phyloP scores from a whole-genome alignment of 2,888 invertebrate species.

The Thecophora atra region DNA sequence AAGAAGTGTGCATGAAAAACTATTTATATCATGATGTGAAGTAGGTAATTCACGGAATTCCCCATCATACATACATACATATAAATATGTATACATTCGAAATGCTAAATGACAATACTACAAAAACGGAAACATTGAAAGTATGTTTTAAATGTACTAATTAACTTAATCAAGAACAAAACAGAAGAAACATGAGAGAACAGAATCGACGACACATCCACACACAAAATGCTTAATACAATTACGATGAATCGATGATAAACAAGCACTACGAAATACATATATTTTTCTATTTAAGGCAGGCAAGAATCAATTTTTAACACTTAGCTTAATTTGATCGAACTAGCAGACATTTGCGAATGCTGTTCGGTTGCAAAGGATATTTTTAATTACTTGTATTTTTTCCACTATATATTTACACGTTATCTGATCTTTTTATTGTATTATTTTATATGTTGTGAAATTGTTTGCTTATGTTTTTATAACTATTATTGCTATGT shows the following conservation, averaged over 20 bases:
- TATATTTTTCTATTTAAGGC: conserved; percentile 44
- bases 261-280: background rate
- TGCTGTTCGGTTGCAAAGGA: conserved; percentile 34
- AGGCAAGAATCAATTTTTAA: conserved; percentile 36
- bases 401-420: conserved; percentile 40
- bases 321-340: conserved; percentile 20
- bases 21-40: background rate
- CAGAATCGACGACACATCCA: background rate
- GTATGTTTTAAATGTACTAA: conserved; percentile 39
- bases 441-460: conserved; percentile 37
- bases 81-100: conserved; percentile 52
- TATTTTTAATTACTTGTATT: conserved; percentile 44
- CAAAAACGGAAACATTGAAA: conserved; percentile 6
- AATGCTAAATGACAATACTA: conserved; percentile 59
- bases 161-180: conserved; percentile 40
- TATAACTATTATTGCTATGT: conserved; percentile 1
- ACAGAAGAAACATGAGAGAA: background rate
- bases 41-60: background rate
- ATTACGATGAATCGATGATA: conserved; percentile 34
- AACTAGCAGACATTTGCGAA: conserved; percentile 4
- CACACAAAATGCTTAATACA: conserved; percentile 42
- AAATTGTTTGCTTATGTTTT: conserved; percentile 27
- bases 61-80: too few relatives aligned
- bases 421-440: conserved; percentile 40
- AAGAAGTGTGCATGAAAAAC: conserved; percentile 18